These are phyloP conservation scores for Champsocephalus esox DNA, from an alignment of 2,797 vertebrate species.

Conservation along the genomic window DNA sequence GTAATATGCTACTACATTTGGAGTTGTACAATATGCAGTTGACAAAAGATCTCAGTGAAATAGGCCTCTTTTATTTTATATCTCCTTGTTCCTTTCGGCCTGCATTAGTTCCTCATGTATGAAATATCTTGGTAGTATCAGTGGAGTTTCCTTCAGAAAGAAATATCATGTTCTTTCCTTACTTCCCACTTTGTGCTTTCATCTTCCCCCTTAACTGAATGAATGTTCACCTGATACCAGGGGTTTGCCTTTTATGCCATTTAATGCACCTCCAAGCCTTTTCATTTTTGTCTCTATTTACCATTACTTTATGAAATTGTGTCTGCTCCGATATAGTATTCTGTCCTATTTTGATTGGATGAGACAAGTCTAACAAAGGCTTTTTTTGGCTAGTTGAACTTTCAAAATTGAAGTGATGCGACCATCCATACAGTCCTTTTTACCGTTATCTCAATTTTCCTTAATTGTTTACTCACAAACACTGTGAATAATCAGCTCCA, in stretches of 20 bases:
- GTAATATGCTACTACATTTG: not conserved
- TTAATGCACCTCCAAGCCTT: not conserved
- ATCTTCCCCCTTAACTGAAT: not conserved
- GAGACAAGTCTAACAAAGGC: not conserved
- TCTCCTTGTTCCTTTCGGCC: not conserved
- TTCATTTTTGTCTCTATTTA: not conserved
- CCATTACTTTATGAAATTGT: too few relatives aligned
- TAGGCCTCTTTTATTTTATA: not conserved
- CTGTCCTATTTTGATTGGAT: not conserved
- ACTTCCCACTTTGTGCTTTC: not conserved
- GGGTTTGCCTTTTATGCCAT: not conserved
- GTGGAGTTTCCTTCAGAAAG: not conserved
- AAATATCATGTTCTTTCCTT: not conserved
- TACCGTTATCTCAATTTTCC: not conserved
- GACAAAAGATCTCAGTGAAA: not conserved
- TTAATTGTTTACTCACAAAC: not conserved
- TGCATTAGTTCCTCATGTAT: not conserved
- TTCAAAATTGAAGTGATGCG: not conserved
- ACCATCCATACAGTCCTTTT: not conserved
- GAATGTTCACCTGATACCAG: not conserved
- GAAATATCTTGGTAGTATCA: not conserved
- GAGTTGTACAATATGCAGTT: not conserved
- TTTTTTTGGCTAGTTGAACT: conserved; percentile 9
- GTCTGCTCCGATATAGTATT: too few relatives aligned
- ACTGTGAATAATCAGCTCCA: conserved; percentile 6